Evolutionary conservation across 2,113 vertebrate species (phyloP).

Genomic region (Fulmarus glacialis): DNA sequence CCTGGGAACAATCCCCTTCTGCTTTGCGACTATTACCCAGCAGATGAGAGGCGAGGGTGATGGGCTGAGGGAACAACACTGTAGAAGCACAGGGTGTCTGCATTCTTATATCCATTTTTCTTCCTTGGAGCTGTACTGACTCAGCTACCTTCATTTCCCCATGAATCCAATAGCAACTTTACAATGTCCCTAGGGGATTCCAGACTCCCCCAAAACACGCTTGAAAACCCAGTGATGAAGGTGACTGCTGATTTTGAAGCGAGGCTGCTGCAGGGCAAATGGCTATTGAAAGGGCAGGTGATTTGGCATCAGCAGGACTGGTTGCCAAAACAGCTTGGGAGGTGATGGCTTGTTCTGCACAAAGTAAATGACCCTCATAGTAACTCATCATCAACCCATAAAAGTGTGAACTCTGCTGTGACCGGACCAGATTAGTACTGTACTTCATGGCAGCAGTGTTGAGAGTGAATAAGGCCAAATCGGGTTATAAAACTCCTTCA

Average conservation of each 20-base stretch:
- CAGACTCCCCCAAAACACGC: not conserved
- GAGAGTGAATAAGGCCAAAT: not conserved
- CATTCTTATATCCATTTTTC: not conserved
- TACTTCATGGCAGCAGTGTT: not conserved
- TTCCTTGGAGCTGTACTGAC: not conserved
- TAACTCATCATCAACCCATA: not conserved
- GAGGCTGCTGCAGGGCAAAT: not conserved
- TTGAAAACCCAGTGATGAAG: not conserved
- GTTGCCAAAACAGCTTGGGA: not conserved
- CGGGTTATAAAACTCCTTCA: not conserved
- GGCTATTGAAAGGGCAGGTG: not conserved
- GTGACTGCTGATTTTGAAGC: not conserved
- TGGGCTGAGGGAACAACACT: not conserved
- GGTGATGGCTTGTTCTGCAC: not conserved
- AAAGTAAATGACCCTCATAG: not conserved
- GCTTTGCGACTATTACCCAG: not conserved
- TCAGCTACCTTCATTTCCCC: not conserved
- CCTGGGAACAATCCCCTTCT: not conserved
- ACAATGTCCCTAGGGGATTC: not conserved
- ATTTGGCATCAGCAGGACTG: not conserved
- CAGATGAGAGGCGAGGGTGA: not conserved
- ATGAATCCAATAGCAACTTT: not conserved
- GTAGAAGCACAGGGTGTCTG: not conserved
- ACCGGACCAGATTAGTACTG: not conserved
- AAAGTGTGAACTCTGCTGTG: not conserved